Percentiles rank a stretch among this genome's conserved stretches.
phyloP scores from a whole-genome alignment of 1,140 invertebrate genomes.

The Eriocheir sinensis region DNA sequence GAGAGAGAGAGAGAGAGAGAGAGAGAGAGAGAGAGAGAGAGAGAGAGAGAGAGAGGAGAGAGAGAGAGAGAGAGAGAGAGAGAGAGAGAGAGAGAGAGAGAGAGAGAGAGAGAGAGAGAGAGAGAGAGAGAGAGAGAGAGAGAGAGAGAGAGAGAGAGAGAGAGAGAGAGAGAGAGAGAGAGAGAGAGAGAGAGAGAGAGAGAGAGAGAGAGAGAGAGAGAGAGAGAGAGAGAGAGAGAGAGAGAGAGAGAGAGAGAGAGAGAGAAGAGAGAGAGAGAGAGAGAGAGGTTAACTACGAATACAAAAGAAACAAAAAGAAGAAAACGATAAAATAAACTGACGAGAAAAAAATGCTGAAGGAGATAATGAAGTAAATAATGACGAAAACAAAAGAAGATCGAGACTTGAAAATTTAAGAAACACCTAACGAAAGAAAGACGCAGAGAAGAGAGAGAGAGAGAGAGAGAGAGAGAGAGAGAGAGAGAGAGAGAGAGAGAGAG shows the following conservation, averaged over 20 bases:
- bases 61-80: not conserved
- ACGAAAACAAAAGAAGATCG: not conserved
- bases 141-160: constrained; percentile 31
- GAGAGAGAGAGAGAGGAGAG: constrained; percentile 45
- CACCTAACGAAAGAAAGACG: not conserved
- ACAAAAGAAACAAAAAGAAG: not conserved
- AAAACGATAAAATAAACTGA: not conserved
- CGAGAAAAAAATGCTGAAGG: not conserved
- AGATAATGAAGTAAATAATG: not conserved
- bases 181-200: constrained; percentile 30
- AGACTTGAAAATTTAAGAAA: not conserved
- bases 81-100: too few relatives aligned
- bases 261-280: not conserved
- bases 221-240: too few relatives aligned
- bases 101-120: too few relatives aligned
- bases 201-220: too few relatives aligned
- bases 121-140: not conserved
- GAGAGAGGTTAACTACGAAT: not conserved
- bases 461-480: not conserved
- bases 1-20: constrained; percentile 16
- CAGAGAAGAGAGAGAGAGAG: not conserved
- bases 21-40: constrained; percentile 42
- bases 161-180: constrained; percentile 51
- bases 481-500: not conserved
- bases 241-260: too few relatives aligned